Percentiles rank a stretch among this genome's conserved stretches.
These are phyloP conservation scores for Cyanoliseus patagonus DNA, from an alignment of 2,113 vertebrate species.

Conservation along the genomic window DNA sequence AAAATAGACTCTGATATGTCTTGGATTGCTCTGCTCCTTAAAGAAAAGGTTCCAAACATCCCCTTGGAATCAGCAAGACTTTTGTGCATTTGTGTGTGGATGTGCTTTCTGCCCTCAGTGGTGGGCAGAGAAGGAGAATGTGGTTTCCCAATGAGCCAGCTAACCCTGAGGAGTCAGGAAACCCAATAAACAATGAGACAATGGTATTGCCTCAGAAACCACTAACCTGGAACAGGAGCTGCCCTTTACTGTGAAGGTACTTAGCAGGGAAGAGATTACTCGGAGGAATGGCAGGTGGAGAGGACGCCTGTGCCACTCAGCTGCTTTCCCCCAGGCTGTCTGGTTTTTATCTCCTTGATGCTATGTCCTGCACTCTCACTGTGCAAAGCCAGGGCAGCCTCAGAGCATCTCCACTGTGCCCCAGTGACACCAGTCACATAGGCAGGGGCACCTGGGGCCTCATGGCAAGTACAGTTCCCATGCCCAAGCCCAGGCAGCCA, in stretches of 20 bases:
- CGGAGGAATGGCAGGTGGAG: background rate
- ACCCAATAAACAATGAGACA: background rate
- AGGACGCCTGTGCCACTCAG: fast-evolving
- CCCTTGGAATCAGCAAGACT: background rate
- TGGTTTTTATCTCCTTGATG: background rate
- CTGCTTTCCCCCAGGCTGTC: background rate
- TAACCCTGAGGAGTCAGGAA: background rate
- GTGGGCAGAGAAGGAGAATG: fast-evolving
- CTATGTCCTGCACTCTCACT: background rate
- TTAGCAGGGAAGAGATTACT: background rate
- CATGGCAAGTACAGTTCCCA: fast-evolving
- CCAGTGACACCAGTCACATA: background rate
- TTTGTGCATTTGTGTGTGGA: background rate
- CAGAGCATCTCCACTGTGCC: background rate
- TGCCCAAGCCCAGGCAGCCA: background rate
- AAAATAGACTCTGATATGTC: background rate
- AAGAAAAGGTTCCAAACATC: background rate
- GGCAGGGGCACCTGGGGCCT: background rate
- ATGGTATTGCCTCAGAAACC: background rate
- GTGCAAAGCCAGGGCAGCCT: background rate
- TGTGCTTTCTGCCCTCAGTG: fast-evolving
- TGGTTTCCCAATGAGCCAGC: background rate
- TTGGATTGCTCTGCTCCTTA: background rate
- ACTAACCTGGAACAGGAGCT: background rate
- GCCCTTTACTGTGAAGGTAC: background rate